A percentile compares a stretch with the other conserved stretches of the same genome.
Evolutionary conservation across 2,888 invertebrate species (phyloP).

Genomic region (Epinotia brunnichana): DNA sequence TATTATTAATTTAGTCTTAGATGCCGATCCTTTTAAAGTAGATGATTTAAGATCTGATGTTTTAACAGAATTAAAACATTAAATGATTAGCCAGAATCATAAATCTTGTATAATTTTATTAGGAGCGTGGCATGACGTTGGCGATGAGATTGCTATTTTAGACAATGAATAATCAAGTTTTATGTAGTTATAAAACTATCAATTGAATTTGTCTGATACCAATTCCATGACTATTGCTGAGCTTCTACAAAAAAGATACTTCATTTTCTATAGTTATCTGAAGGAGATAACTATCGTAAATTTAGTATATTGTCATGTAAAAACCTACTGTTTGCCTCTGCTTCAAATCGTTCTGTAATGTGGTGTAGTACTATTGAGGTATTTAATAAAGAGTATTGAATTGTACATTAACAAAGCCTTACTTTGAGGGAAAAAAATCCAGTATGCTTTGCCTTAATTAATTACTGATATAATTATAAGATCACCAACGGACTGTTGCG

Average conservation of each 20-base stretch:
- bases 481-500: constrained; percentile 28
- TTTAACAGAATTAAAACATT: background rate
- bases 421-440: background rate
- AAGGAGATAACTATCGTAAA: too few relatives aligned
- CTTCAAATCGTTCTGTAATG: too few relatives aligned
- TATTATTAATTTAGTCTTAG: background rate
- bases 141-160: background rate
- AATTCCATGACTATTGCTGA: too few relatives aligned
- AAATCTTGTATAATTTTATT: too few relatives aligned
- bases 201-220: background rate
- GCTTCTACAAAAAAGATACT: background rate
- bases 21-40: background rate
- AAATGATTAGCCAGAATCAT: background rate
- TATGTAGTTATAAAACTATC: too few relatives aligned
- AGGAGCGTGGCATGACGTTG: too few relatives aligned
- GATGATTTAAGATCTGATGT: background rate
- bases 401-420: background rate
- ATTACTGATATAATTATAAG: background rate
- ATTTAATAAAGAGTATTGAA: too few relatives aligned
- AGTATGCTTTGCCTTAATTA: background rate
- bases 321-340: too few relatives aligned
- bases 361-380: too few relatives aligned
- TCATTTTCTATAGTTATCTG: background rate
- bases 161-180: background rate
- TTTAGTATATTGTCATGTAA: background rate